These are phyloP conservation scores for Chelonus formosanus DNA, from an alignment of 2,888 invertebrate species.

Conservation along the genomic window DNA sequence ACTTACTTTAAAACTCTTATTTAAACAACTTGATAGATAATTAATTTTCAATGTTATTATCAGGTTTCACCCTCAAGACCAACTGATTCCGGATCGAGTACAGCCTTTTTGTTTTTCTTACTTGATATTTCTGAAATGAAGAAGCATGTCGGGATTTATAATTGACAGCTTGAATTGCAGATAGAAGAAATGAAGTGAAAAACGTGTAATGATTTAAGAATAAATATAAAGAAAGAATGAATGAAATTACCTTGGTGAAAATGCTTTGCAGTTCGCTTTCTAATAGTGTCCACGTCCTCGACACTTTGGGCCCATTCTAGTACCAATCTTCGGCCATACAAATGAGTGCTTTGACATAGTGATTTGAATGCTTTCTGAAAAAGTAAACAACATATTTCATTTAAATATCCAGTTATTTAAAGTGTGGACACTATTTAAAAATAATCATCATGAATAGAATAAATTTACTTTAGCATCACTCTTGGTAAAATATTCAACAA, in stretches of 20 bases:
- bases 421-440: slow-evolving; percentile 6
- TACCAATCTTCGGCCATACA: slow-evolving; percentile 94
- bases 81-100: slow-evolving; percentile 52
- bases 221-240: slow-evolving; percentile 22
- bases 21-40: background rate
- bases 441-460: background rate
- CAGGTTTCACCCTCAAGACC: slow-evolving; percentile 46
- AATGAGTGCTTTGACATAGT: slow-evolving; percentile 94
- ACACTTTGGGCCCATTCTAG: slow-evolving; percentile 93
- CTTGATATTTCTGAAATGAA: slow-evolving; percentile 39
- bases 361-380: slow-evolving; percentile 89
- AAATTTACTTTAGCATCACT: slow-evolving; percentile 86
- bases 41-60: background rate
- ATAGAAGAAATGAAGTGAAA: background rate
- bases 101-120: slow-evolving; percentile 52
- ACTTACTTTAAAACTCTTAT: too few species aligned
- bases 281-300: slow-evolving; percentile 80
- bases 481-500: slow-evolving; percentile 90
- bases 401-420: slow-evolving; percentile 1
- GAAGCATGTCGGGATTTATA: too few species aligned
- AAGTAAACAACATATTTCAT: slow-evolving; percentile 10
- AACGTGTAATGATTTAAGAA: background rate
- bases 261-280: slow-evolving; percentile 85
- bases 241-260: slow-evolving; percentile 63
- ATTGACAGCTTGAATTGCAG: background rate